These are phyloP conservation scores for Patella depressa DNA, from an alignment of 2,888 invertebrate species.

Conservation along the genomic window DNA sequence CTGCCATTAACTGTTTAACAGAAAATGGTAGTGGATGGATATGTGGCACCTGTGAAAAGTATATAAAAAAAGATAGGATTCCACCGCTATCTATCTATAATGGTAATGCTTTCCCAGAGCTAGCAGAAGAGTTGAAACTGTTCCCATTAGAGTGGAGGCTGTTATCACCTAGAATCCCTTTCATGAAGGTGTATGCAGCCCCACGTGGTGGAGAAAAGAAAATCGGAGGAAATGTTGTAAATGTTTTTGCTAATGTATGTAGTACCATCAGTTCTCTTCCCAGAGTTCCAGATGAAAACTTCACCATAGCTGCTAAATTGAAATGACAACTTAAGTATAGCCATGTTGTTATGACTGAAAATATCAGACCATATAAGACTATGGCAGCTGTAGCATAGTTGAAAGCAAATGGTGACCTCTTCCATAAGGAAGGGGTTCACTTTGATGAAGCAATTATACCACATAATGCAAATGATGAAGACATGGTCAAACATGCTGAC, in stretches of 20 bases:
- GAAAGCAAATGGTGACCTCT: background rate
- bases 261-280: conserved; percentile 3
- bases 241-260: background rate
- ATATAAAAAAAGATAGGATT: background rate
- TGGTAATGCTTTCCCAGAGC: too few relatives aligned
- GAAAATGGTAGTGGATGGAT: background rate
- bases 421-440: too few relatives aligned
- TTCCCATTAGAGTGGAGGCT: too few relatives aligned
- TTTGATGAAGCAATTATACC: too few relatives aligned
- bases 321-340: background rate
- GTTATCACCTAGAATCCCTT: background rate
- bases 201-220: background rate
- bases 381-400: background rate
- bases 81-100: background rate
- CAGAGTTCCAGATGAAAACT: background rate
- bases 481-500: too few relatives aligned
- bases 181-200: background rate
- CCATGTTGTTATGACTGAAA: background rate
- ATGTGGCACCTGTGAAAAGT: too few relatives aligned
- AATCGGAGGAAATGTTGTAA: conserved; percentile 5
- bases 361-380: conserved; percentile 12
- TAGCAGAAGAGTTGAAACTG: too few relatives aligned
- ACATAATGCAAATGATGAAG: too few relatives aligned
- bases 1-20: background rate
- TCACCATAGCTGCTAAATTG: conserved; percentile 14